Evolutionary conservation across 2,797 vertebrate species (phyloP).

Genomic region (Pseudomugil tenellus): DNA sequence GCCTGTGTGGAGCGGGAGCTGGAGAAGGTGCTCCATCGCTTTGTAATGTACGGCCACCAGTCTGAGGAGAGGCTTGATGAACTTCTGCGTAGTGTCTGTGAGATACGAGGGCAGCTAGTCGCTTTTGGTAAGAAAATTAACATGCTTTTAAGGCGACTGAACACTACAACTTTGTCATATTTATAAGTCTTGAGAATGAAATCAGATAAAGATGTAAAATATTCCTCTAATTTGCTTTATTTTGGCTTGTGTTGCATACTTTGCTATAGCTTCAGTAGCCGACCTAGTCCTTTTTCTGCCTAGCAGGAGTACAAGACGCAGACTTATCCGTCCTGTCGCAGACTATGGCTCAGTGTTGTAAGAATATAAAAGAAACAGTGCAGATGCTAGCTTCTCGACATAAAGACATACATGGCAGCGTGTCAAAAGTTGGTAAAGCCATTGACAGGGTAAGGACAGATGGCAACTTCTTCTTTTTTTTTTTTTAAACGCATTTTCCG

Average conservation of each 20-base stretch:
- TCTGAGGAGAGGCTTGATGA: conserved; percentile 91
- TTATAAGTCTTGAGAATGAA: not conserved
- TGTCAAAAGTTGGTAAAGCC: conserved; percentile 93
- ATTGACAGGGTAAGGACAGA: conserved; percentile 86
- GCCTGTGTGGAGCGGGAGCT: conserved; percentile 91
- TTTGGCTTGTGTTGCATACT: not conserved
- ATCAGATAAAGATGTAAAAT: not conserved
- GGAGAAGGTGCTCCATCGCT: conserved; percentile 93
- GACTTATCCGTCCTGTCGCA: conserved; percentile 88
- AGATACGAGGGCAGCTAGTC: conserved; percentile 87
- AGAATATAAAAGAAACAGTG: conserved; percentile 92
- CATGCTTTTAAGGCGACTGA: not conserved
- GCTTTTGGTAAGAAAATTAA: conserved; percentile 81
- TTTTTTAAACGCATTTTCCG: not conserved
- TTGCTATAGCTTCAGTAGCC: not conserved
- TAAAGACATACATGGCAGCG: conserved; percentile 93
- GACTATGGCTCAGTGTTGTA: conserved; percentile 92
- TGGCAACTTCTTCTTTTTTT: not conserved
- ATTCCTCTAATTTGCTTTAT: not conserved
- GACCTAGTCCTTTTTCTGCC: conserved; percentile 8
- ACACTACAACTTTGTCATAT: not conserved
- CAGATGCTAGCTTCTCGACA: conserved; percentile 91
- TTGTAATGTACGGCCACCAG: conserved; percentile 90
- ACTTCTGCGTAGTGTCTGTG: conserved; percentile 87
- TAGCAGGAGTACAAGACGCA: conserved; percentile 87